These are phyloP conservation scores for Sesia apiformis DNA, from an alignment of 2,888 invertebrate species.

Conservation along the genomic window DNA sequence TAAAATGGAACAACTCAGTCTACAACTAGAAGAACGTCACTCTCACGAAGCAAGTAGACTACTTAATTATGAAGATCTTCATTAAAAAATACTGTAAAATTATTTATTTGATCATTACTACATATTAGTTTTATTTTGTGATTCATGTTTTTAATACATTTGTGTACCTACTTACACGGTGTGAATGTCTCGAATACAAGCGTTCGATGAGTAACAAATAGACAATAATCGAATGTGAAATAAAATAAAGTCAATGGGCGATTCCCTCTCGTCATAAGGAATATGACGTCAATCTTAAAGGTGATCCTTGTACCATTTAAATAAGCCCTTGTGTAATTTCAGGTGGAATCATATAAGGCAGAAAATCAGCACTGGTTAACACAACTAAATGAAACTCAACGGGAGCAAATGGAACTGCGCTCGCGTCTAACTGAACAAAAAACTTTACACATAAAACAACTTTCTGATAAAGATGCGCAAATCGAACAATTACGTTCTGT, in stretches of 20 bases:
- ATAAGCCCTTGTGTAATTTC: background rate
- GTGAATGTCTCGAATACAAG: too few species aligned
- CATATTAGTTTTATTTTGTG: too few species aligned
- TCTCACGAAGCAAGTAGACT: constrained; percentile 60
- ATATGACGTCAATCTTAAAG: background rate
- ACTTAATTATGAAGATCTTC: background rate
- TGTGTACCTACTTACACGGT: too few species aligned
- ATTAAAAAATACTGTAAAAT: too few species aligned
- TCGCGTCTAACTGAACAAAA: constrained; percentile 63
- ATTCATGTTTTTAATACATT: too few species aligned
- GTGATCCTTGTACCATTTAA: background rate
- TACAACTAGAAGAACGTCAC: constrained; percentile 77
- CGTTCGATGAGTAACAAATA: too few species aligned
- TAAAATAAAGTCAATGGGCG: too few species aligned
- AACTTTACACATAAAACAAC: constrained; percentile 42
- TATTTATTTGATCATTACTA: too few species aligned
- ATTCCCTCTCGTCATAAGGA: background rate
- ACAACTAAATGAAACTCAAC: constrained; percentile 69
- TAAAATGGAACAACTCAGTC: constrained; percentile 77
- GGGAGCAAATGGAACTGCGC: constrained; percentile 67
- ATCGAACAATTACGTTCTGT: constrained; percentile 60
- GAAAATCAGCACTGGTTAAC: constrained; percentile 78
- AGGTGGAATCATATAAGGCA: constrained; percentile 76
- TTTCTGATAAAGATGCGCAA: constrained; percentile 56
- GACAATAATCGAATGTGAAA: too few species aligned